Conservation (phyloP, 2,888 invertebrate species). For the Andrena dorsata region DNA sequence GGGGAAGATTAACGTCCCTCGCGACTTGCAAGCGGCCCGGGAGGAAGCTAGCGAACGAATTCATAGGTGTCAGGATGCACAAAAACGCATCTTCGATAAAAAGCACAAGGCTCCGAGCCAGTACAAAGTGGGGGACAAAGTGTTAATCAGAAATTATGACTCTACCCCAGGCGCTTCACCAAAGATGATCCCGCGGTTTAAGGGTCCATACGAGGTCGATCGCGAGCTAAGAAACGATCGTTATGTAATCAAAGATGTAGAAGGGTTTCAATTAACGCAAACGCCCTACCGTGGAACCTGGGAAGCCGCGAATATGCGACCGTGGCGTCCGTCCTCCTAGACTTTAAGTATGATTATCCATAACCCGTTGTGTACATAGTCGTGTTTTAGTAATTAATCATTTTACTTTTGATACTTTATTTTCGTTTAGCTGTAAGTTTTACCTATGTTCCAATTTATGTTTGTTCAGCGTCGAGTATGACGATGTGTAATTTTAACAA, state of each 20-base stretch:
- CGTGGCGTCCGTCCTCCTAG: slow-evolving; percentile 30
- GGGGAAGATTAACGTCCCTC: neutral
- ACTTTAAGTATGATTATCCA: no score
- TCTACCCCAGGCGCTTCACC: neutral
- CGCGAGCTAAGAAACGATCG: slow-evolving; percentile 56
- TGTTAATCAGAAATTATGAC: slow-evolving; percentile 57
- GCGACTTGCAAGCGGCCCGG: slow-evolving; percentile 46
- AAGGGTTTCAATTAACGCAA: slow-evolving; percentile 48
- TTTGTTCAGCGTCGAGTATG: no score
- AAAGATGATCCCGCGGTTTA: slow-evolving; percentile 51
- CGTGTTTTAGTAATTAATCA: no score
- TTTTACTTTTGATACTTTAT: no score
- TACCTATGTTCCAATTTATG: no score
- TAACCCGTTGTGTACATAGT: no score
- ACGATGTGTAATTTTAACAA: no score
- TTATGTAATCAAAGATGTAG: slow-evolving; percentile 59
- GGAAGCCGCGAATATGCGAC: slow-evolving; percentile 54
- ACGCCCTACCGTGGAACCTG: slow-evolving; percentile 43
- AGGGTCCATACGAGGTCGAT: slow-evolving; percentile 60
- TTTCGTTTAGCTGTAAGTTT: no score
- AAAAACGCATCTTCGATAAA: slow-evolving; percentile 70
- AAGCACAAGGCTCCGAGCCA: slow-evolving; percentile 63
- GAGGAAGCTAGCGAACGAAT: slow-evolving; percentile 57
- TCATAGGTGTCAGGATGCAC: slow-evolving; percentile 33
- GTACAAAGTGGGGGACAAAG: slow-evolving; percentile 58